Evolutionary conservation across 2,113 vertebrate species (phyloP), one percentile per base, ranked within the genome.

Genomic region (Malurus elegans): DNA sequence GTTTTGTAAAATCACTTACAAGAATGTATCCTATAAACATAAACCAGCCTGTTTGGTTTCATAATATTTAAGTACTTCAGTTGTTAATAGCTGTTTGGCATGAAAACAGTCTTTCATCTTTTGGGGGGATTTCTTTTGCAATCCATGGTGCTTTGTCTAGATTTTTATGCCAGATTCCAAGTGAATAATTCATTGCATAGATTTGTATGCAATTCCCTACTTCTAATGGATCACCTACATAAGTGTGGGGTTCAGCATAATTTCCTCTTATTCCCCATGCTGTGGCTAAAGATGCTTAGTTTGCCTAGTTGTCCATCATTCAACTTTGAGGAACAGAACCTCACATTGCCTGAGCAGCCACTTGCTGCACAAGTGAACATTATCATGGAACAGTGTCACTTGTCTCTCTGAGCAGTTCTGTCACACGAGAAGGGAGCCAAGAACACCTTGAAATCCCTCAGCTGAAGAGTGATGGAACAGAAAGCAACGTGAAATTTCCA

Each of bases 261-360:
- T 60, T 79, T 83, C 78, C 71, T 72, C 65, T 64, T 92, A 23
- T 57, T 89, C 86, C 53, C 29, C 72, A 7, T 26, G 17, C 97
- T 82, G 65, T 88, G 86, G 71, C 89, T 56, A 7, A 50, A 91
- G 82, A 84, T 78, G 34, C 42, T 51, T 92, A 66, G 67, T 87
- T 93, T 72, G 26, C 48, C 53, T 93, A 76, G 78, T 67, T 93
- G 82, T 90, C 88, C 73, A 45, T 90, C 75, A 40, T 65, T 80
- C 79, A 93, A 17, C 78, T 47, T 79, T 72, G 79, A 91, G 74
- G 94, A 96, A 80, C 8, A 56, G 73, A 87, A 36, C 79, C 79
- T 73, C 62, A 40, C 3, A 40, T 96, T 98, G 92, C 98, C 92
- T 98, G 95, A 96, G 95, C 98, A 98, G 94, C 94, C 92, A 80